Percentiles rank a stretch among this genome's conserved stretches.
Conservation (phyloP, 2,888 invertebrate genomes). For the Pseudolycoriella hygida region DNA sequence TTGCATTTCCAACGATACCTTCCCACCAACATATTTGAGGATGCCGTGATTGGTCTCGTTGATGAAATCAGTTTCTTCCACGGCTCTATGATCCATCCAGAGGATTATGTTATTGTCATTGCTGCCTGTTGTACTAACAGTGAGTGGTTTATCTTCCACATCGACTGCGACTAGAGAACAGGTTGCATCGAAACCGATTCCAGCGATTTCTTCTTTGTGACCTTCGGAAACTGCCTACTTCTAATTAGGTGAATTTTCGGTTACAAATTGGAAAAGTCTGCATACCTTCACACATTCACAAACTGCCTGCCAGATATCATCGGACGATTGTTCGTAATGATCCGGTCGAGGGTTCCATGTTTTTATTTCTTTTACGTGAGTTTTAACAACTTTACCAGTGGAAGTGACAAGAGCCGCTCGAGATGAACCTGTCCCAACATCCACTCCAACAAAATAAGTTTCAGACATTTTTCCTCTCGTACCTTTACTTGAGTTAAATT, state of each 20-base stretch:
- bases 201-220: conserved; percentile 44
- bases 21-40: conserved; percentile 75
- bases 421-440: conserved; percentile 85
- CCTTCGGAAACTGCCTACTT: conserved; percentile 41
- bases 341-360: conserved; percentile 62
- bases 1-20: conserved; percentile 93
- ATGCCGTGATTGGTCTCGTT: conserved; percentile 58
- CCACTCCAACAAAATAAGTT: conserved; percentile 63
- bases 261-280: conserved; percentile 8
- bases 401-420: conserved; percentile 63
- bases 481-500: too few species aligned
- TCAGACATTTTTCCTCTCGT: conserved; percentile 16
- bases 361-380: conserved; percentile 44
- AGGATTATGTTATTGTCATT: conserved; percentile 67
- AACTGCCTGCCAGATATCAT: conserved; percentile 66
- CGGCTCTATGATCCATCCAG: conserved; percentile 88
- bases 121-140: conserved; percentile 46
- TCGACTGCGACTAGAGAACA: conserved; percentile 79
- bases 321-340: conserved; percentile 81
- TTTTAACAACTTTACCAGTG: conserved; percentile 45
- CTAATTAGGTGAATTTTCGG: conserved; percentile 8
- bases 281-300: conserved; percentile 52
- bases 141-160: conserved; percentile 44
- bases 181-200: conserved; percentile 90
- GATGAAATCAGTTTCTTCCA: conserved; percentile 59